Percentiles rank a stretch among this genome's conserved stretches.
phyloP scores from a whole-genome alignment of 2,888 invertebrate species.

The Masnerella sp. region DNA sequence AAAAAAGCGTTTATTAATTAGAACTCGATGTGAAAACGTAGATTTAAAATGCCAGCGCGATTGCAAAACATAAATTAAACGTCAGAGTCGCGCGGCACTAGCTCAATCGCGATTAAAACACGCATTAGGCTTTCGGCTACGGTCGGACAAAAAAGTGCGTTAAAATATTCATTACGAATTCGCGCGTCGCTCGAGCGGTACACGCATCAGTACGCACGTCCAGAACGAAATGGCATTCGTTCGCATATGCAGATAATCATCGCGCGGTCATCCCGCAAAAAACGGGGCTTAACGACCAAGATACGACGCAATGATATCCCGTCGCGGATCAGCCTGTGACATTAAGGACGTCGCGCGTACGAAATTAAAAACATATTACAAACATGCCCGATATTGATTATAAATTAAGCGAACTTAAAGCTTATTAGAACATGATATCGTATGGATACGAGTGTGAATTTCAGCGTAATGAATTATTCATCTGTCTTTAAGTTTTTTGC shows the following conservation, averaged over 20 bases:
- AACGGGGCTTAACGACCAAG: constrained; percentile 74
- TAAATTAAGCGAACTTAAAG: constrained; percentile 41
- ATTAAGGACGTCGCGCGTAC: constrained; percentile 64
- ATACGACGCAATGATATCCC: constrained; percentile 74
- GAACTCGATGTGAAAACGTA: constrained; percentile 16
- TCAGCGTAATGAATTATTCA: constrained; percentile 42
- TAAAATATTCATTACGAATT: constrained; percentile 51
- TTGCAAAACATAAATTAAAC: constrained; percentile 36
- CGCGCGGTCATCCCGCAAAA: constrained; percentile 70
- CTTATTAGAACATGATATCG: constrained; percentile 43
- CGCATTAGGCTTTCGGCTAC: constrained; percentile 44
- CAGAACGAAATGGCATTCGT: constrained; percentile 36
- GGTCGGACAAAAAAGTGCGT: constrained; percentile 29
- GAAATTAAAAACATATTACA: constrained; percentile 76
- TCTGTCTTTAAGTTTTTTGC: too few relatives aligned
- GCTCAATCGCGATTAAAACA: constrained; percentile 34
- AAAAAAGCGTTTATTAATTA: constrained; percentile 21
- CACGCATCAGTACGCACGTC: constrained; percentile 1
- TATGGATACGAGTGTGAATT: constrained; percentile 21
- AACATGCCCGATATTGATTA: constrained; percentile 60
- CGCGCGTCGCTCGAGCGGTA: constrained; percentile 21
- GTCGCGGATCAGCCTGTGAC: constrained; percentile 74
- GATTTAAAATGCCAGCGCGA: constrained; percentile 19
- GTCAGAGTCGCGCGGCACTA: constrained; percentile 8
- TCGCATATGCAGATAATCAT: constrained; percentile 69